A percentile compares a stretch with the other conserved stretches of the same genome.
phyloP scores from a whole-genome alignment of 2,113 vertebrate species.

The Gambusia affinis region DNA sequence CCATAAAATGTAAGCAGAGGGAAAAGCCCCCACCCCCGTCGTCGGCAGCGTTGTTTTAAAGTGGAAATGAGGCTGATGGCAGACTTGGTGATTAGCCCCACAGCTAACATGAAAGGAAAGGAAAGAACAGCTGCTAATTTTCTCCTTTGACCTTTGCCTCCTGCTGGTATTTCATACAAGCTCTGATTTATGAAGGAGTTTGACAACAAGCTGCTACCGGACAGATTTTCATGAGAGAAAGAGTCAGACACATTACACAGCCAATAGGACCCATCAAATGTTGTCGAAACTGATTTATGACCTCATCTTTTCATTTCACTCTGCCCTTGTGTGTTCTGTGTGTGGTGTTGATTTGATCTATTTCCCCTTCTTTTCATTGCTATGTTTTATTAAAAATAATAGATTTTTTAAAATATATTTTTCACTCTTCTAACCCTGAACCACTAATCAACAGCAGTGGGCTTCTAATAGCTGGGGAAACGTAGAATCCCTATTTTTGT shows the following conservation, averaged over 20 bases:
- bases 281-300: neutral
- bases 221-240: slow-evolving; percentile 58
- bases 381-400: too few relatives aligned
- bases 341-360: neutral
- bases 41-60: slow-evolving; percentile 77
- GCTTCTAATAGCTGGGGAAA: too few relatives aligned
- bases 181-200: slow-evolving; percentile 73
- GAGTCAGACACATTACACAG: neutral
- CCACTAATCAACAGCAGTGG: too few relatives aligned
- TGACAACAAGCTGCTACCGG: slow-evolving; percentile 68
- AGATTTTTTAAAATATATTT: too few relatives aligned
- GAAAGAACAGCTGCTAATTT: slow-evolving; percentile 79
- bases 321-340: neutral
- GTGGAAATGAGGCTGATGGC: slow-evolving; percentile 78
- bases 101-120: slow-evolving; percentile 77
- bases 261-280: neutral
- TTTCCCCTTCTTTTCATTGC: neutral
- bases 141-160: slow-evolving; percentile 78
- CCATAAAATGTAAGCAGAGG: slow-evolving; percentile 60
- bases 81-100: slow-evolving; percentile 74
- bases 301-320: neutral
- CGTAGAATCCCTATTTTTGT: too few relatives aligned
- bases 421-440: too few relatives aligned
- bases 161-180: slow-evolving; percentile 77
- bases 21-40: slow-evolving; percentile 49